These are phyloP conservation scores for Lacanobia wlatinum DNA, from an alignment of 2,888 invertebrate genomes.

Conservation along the genomic window DNA sequence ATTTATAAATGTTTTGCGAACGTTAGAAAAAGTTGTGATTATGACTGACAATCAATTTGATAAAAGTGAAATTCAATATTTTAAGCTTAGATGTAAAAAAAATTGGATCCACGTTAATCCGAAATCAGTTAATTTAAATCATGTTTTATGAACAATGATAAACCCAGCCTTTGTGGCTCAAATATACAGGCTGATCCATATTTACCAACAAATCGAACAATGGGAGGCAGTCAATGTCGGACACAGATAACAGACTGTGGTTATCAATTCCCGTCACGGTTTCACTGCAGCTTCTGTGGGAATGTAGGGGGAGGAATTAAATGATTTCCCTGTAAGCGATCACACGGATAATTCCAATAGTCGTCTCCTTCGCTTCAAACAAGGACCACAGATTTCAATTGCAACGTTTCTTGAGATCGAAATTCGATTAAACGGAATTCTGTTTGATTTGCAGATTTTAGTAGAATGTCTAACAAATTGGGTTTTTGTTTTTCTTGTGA, in stretches of 20 bases:
- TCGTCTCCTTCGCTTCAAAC: constrained; percentile 48
- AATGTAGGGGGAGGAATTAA: constrained; percentile 58
- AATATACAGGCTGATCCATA: constrained; percentile 21
- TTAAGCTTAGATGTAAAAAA: background rate
- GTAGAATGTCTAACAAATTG: background rate
- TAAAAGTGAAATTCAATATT: constrained; percentile 15
- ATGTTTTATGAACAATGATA: constrained; percentile 19
- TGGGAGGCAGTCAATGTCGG: constrained; percentile 15
- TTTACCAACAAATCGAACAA: constrained; percentile 34
- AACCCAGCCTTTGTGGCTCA: background rate
- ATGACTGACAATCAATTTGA: constrained; percentile 12
- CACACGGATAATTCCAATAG: constrained; percentile 69
- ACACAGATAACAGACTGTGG: constrained; percentile 42
- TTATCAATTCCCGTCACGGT: constrained; percentile 46
- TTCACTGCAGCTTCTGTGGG: constrained; percentile 26
- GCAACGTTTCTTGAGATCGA: constrained; percentile 56
- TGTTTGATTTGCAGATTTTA: constrained; percentile 27
- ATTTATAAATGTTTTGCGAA: background rate
- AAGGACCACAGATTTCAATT: constrained; percentile 60
- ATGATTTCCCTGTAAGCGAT: constrained; percentile 69
- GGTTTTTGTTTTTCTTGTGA: constrained; percentile 4
- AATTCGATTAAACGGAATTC: constrained; percentile 55
- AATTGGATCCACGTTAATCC: background rate
- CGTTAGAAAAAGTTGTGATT: constrained; percentile 9
- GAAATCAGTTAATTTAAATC: constrained; percentile 22